Conservation (phyloP, 2,888 invertebrate genomes). For the Morpho achilles region DNA sequence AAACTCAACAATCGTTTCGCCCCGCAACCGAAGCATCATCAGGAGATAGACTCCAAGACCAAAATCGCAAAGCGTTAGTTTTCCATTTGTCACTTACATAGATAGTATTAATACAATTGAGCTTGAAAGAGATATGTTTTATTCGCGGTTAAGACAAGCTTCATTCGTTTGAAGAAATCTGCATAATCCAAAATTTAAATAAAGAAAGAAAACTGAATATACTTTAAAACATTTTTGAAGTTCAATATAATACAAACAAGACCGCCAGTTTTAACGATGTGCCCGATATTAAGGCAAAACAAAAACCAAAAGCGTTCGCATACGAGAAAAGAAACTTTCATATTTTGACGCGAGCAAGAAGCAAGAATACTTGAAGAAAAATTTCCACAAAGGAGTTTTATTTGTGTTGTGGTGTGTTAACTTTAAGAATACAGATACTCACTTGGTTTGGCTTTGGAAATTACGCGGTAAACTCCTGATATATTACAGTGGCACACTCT, state of each 20-base stretch:
- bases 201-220: no score
- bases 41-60: no score
- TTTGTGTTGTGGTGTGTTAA: constrained; percentile 10
- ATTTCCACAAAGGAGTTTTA: constrained; percentile 8
- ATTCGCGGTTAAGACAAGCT: no score
- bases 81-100: no score
- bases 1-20: no score
- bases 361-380: constrained; percentile 8
- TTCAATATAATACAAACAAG: background rate
- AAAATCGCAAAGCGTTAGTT: no score
- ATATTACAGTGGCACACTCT: constrained; percentile 8
- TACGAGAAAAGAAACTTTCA: constrained; percentile 12
- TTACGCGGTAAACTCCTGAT: constrained; percentile 8
- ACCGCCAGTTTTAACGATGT: constrained; percentile 4
- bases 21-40: no score
- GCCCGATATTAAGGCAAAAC: constrained; percentile 9
- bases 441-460: constrained; percentile 9
- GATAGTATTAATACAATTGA: no score
- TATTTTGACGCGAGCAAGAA: constrained; percentile 10
- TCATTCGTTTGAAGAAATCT: no score
- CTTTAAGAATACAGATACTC: constrained; percentile 11
- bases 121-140: no score
- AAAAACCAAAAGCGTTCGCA: constrained; percentile 8
- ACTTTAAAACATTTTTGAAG: no score
- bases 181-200: no score